phyloP scores from a whole-genome alignment of 2,113 vertebrate species.

The Numida meleagris region DNA sequence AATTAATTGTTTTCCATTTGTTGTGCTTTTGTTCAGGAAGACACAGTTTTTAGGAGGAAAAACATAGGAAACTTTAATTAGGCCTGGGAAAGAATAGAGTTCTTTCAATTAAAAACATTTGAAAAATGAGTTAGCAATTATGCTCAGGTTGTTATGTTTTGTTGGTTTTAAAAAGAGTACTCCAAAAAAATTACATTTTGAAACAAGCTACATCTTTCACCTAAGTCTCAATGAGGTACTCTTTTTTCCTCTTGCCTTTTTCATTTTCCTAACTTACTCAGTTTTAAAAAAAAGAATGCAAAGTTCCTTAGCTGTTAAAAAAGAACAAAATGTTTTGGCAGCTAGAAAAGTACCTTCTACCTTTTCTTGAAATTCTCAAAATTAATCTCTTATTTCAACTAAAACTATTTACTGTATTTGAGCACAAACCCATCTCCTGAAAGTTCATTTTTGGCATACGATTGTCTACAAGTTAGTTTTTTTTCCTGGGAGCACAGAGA shows the following conservation, averaged over 20 bases:
- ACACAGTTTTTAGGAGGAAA: constrained; percentile 11
- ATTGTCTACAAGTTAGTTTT: neutral
- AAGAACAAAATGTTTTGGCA: neutral
- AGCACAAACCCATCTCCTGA: neutral
- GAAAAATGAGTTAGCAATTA: neutral
- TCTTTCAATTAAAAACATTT: neutral
- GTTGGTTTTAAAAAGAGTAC: neutral
- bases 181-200: neutral
- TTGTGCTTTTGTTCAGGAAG: constrained; percentile 40
- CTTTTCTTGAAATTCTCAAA: neutral
- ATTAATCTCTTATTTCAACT: neutral
- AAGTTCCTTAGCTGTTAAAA: neutral
- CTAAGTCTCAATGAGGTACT: neutral
- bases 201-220: neutral
- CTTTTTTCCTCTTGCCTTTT: neutral
- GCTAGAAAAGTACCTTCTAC: rapidly evolving
- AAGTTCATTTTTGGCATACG: neutral
- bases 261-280: neutral
- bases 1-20: neutral
- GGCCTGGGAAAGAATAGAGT: neutral
- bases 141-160: neutral
- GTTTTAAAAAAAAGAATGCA: neutral
- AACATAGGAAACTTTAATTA: constrained; percentile 12
- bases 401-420: neutral
- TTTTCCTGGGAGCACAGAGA: neutral